Percentiles rank a stretch among this genome's conserved stretches.
Evolutionary conservation across 2,797 vertebrate species (phyloP).

Genomic region (Dallia pectoralis): DNA sequence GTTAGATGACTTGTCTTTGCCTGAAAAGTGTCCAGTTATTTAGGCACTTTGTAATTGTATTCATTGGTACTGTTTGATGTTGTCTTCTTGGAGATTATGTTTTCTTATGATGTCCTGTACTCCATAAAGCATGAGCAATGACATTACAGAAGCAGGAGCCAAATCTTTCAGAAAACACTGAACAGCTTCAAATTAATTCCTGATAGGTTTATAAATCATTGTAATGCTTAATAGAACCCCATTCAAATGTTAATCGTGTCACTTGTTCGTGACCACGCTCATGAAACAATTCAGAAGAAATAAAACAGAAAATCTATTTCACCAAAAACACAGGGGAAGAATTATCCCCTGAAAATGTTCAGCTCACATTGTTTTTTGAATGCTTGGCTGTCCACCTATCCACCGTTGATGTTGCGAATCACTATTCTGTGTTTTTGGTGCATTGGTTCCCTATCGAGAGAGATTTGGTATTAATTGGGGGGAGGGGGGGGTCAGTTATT

Average conservation of each 20-base stretch:
- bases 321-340: constrained; percentile 33
- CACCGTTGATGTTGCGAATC: constrained; percentile 33
- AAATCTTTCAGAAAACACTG: constrained; percentile 50
- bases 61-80: constrained; percentile 33
- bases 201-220: background rate
- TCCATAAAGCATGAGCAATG: constrained; percentile 66
- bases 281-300: background rate
- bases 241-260: background rate
- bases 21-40: constrained; percentile 30
- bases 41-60: constrained; percentile 49
- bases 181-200: constrained; percentile 10
- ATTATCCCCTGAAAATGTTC: constrained; percentile 20
- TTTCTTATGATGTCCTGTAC: constrained; percentile 43
- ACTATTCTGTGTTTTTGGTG: constrained; percentile 24
- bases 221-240: background rate
- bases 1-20: constrained; percentile 33
- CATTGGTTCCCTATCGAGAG: constrained; percentile 47
- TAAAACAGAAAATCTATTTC: no score
- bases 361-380: constrained; percentile 48
- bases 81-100: constrained; percentile 32
- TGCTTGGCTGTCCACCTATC: constrained; percentile 33
- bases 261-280: background rate
- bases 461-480: background rate
- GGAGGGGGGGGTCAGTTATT: background rate
- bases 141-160: constrained; percentile 27